Conservation (phyloP, 2,113 vertebrate species). For the Hyperopisus bebe region DNA sequence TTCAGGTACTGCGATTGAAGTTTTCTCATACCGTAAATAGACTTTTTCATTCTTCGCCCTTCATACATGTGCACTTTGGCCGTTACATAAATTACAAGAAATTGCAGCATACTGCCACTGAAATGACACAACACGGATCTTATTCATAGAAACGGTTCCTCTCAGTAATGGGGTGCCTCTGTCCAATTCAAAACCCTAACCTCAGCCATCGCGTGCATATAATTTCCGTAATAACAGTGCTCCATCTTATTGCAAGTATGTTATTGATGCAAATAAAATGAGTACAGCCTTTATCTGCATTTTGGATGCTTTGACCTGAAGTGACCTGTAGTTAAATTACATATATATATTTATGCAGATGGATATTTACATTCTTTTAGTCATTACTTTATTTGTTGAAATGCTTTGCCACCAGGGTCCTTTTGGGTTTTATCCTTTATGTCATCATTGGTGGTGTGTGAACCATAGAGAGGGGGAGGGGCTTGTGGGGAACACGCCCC, state of each 20-base stretch:
- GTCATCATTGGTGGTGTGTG: not conserved
- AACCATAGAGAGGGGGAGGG: not conserved
- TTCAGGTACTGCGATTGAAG: not conserved
- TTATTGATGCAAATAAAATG: not conserved
- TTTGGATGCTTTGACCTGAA: not conserved
- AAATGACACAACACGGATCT: not conserved
- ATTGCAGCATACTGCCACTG: not conserved
- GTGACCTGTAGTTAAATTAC: not conserved
- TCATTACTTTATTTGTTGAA: not conserved
- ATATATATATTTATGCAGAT: not conserved
- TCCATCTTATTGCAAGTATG: not conserved
- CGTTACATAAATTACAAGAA: not conserved
- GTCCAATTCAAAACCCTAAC: not conserved
- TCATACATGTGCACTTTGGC: not conserved
- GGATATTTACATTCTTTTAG: not conserved
- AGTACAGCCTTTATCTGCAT: not conserved
- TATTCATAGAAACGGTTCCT: not conserved
- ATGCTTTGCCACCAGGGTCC: not conserved
- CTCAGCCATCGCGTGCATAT: not conserved
- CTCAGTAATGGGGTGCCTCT: not conserved
- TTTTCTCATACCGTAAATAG: not conserved
- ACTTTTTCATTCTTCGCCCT: not conserved
- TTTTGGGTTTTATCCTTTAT: not conserved
- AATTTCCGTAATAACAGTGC: not conserved
- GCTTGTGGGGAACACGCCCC: not conserved